phyloP scores from a whole-genome alignment of 2,113 vertebrate genomes.

The Bungarus multicinctus region DNA sequence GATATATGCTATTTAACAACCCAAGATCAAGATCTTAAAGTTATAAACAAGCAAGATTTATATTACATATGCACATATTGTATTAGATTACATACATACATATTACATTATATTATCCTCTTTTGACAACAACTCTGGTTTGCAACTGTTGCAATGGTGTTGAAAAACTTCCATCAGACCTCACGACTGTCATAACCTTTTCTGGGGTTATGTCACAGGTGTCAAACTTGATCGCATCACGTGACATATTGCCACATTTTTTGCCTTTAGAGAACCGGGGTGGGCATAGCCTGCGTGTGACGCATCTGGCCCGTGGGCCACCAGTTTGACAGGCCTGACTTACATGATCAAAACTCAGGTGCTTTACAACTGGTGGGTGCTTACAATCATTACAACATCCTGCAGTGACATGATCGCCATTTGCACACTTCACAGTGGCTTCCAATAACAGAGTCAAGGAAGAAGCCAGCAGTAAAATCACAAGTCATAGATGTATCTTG shows the following conservation, averaged over 20 bases:
- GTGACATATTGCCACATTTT: no score
- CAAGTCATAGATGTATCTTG: background rate
- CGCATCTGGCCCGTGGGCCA: no score
- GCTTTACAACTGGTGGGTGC: background rate
- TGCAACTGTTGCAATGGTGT: background rate
- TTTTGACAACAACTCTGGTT: background rate
- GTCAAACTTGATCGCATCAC: no score
- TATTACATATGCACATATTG: background rate
- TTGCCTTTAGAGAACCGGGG: no score
- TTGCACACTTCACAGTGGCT: background rate
- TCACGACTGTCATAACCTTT: background rate
- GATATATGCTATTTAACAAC: background rate
- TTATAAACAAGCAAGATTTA: background rate
- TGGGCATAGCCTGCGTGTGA: no score
- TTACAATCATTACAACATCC: background rate
- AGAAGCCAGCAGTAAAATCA: background rate
- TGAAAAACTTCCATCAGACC: background rate
- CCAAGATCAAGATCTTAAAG: background rate
- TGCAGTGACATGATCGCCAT: background rate
- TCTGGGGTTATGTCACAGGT: background rate
- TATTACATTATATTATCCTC: background rate
- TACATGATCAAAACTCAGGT: background rate
- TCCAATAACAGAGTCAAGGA: background rate
- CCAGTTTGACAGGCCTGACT: background rate
- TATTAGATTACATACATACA: no score